Percentiles rank a stretch among this genome's conserved stretches.
These are phyloP conservation scores for human (Homo sapiens) DNA, from an alignment of 2,113 vertebrate species.

Conservation along the genomic window DNA sequence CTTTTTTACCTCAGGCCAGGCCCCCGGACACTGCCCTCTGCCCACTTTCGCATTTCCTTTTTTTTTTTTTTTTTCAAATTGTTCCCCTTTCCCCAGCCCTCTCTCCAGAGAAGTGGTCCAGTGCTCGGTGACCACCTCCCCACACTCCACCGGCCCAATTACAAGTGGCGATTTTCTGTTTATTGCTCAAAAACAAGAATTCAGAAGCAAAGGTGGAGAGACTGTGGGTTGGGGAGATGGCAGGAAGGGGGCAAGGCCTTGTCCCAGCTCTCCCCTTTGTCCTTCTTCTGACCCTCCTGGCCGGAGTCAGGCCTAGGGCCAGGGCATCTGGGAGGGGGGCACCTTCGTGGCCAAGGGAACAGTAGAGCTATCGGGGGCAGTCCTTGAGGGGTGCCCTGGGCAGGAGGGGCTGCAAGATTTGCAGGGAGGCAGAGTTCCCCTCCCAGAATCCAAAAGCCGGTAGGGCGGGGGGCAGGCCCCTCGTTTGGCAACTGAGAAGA, in stretches of 20 bases:
- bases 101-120: neutral
- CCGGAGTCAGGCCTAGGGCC: neutral
- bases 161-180: slow-evolving; percentile 75
- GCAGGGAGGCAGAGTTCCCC: slow-evolving; percentile 12
- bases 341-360: slow-evolving; percentile 2
- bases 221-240: neutral
- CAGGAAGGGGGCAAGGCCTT: neutral
- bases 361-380: neutral
- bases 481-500: slow-evolving; percentile 78
- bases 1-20: neutral
- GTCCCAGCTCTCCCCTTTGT: neutral
- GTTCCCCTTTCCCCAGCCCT: neutral
- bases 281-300: neutral
- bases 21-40: neutral
- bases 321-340: neutral
- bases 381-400: slow-evolving; percentile 12
- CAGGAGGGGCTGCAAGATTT: neutral
- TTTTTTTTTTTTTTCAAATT: neutral
- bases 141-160: slow-evolving; percentile 65
- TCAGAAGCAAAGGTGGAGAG: slow-evolving; percentile 71
- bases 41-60: neutral
- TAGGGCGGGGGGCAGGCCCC: neutral
- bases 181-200: slow-evolving; percentile 81
- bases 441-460: slow-evolving; percentile 56
- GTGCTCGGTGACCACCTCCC: neutral